Evolutionary conservation across 2,797 vertebrate genomes (phyloP).

Genomic region (Macroramphosus scolopax): DNA sequence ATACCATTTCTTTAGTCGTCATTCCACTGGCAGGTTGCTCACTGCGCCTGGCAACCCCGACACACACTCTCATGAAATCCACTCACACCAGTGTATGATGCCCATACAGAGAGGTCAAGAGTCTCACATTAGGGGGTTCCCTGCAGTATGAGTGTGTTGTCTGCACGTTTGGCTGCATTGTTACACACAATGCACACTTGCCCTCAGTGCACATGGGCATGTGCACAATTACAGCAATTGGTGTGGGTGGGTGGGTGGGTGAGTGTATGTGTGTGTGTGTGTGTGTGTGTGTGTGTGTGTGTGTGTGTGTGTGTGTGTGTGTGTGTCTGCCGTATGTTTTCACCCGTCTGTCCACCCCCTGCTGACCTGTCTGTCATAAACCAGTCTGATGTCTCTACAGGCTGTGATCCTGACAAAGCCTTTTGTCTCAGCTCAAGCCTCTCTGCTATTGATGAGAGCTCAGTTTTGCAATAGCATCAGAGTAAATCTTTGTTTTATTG

Average conservation of each 20-base stretch:
- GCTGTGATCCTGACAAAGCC: slow-evolving; percentile 62
- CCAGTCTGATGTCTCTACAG: slow-evolving; percentile 63
- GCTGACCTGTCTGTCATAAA: slow-evolving; percentile 72
- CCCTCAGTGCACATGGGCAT: slow-evolving; percentile 11
- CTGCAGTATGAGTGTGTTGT: slow-evolving; percentile 16
- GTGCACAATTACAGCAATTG: slow-evolving; percentile 28
- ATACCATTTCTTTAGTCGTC: slow-evolving; percentile 2
- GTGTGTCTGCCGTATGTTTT: slow-evolving; percentile 12
- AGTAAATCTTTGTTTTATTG: slow-evolving; percentile 54
- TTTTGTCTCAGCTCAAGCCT: slow-evolving; percentile 58
- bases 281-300: slow-evolving; percentile 21
- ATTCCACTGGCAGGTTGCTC: slow-evolving; percentile 13
- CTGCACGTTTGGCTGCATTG: slow-evolving; percentile 26
- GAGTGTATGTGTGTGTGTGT: slow-evolving; percentile 8
- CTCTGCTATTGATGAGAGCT: slow-evolving; percentile 47
- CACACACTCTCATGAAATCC: not conserved
- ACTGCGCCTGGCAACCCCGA: slow-evolving; percentile 7
- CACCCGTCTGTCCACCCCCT: slow-evolving; percentile 30
- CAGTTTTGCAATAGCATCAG: slow-evolving; percentile 37
- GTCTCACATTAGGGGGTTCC: slow-evolving; percentile 51
- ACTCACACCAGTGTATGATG: slow-evolving; percentile 7
- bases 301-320: slow-evolving; percentile 11
- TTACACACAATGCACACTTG: slow-evolving; percentile 32
- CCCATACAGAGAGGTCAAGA: slow-evolving; percentile 39
- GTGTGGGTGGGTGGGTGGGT: slow-evolving; percentile 11